Conservation (phyloP, 2,888 invertebrate genomes). For the Cephus sareptanus region DNA sequence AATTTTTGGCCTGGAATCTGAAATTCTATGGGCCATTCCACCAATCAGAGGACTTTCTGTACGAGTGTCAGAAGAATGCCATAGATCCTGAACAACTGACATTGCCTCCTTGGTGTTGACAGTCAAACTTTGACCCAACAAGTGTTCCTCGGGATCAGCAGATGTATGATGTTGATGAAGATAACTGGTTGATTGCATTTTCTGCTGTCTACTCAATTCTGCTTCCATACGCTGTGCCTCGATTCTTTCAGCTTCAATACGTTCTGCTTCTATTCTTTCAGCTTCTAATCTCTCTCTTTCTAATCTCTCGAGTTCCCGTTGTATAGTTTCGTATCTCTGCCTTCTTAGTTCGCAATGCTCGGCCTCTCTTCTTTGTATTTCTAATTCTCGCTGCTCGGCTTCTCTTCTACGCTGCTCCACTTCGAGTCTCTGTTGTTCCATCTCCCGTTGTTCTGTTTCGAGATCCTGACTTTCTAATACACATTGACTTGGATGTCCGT, state of each 20-base stretch:
- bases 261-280: conserved; percentile 40
- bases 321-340: conserved; percentile 31
- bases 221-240: conserved; percentile 52
- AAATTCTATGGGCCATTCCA: conserved; percentile 45
- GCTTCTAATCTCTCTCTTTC: conserved; percentile 40
- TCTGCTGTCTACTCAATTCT: conserved; percentile 51
- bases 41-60: conserved; percentile 30
- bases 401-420: conserved; percentile 34
- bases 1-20: conserved; percentile 48
- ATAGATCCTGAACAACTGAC: conserved; percentile 74
- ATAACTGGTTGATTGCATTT: conserved; percentile 51
- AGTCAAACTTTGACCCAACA: conserved; percentile 73
- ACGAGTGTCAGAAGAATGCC: conserved; percentile 62
- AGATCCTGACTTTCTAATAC: conserved; percentile 20
- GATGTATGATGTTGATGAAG: conserved; percentile 51
- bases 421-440: conserved; percentile 32
- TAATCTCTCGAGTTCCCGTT: conserved; percentile 23
- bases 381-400: conserved; percentile 30
- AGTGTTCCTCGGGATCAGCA: conserved; percentile 58
- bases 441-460: background rate
- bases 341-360: conserved; percentile 27
- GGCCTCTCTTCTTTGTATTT: conserved; percentile 20
- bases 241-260: conserved; percentile 49
- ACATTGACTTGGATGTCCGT: conserved; percentile 19
- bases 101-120: conserved; percentile 79